Percentiles rank a stretch among this genome's conserved stretches.
Conservation (phyloP, 2,888 invertebrate genomes). For the Copidosoma aretas region DNA sequence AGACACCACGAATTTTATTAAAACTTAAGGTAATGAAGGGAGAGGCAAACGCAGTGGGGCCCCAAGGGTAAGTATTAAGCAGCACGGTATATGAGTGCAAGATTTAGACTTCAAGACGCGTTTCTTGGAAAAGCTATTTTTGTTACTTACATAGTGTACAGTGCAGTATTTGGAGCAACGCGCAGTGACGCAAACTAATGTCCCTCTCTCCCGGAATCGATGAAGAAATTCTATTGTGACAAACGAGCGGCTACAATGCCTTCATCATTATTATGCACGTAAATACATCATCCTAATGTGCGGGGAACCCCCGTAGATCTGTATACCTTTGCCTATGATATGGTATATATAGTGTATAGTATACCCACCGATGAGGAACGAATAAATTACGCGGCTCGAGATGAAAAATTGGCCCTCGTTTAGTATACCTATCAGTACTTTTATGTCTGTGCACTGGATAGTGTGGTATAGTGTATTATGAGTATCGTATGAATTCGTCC, state of each 20-base stretch:
- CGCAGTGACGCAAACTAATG: conserved; percentile 7
- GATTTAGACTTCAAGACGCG: too few species aligned
- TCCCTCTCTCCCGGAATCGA: conserved; percentile 6
- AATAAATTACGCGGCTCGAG: conserved; percentile 8
- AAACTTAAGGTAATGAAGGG: too few species aligned
- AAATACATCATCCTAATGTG: too few species aligned
- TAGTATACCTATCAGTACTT: conserved; percentile 23
- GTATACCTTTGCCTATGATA: too few species aligned
- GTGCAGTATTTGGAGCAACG: neutral
- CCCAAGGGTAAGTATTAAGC: neutral
- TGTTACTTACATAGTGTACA: neutral
- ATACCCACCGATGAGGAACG: neutral
- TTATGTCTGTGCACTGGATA: neutral
- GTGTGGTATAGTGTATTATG: neutral
- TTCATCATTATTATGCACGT: neutral
- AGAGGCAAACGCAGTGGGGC: too few species aligned
- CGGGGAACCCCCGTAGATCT: too few species aligned
- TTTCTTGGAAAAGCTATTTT: too few species aligned
- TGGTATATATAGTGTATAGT: too few species aligned
- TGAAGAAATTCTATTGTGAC: neutral
- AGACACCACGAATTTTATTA: too few species aligned
- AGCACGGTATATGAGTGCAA: too few species aligned
- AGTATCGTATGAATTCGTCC: neutral
- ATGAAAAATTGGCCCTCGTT: conserved; percentile 8
- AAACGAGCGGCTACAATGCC: neutral